Percentiles rank a stretch among this genome's conserved stretches.
phyloP scores from a whole-genome alignment of 2,888 invertebrate genomes.

The Ichneumoninae sp. region DNA sequence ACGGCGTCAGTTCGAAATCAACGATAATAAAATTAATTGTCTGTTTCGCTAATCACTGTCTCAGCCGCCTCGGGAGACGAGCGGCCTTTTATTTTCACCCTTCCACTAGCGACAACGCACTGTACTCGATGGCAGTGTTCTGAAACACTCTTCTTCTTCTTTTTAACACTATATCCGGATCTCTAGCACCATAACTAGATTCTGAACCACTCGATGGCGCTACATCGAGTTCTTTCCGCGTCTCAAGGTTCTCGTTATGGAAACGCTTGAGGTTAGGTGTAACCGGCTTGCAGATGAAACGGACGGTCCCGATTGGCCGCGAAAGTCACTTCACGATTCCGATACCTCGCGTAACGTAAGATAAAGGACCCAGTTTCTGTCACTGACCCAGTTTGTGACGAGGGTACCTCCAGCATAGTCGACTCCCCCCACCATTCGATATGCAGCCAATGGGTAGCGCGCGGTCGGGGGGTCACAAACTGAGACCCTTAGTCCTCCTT shows the following conservation, averaged over 20 bases:
- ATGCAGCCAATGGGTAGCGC: too few relatives aligned
- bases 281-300: neutral
- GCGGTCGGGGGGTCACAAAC: too few relatives aligned
- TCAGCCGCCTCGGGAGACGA: neutral
- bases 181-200: too few relatives aligned
- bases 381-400: too few relatives aligned
- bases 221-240: neutral
- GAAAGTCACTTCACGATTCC: neutral
- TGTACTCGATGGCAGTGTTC: too few relatives aligned
- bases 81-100: neutral
- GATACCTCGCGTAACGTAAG: neutral
- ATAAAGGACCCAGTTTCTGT: too few relatives aligned
- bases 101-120: neutral
- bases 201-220: too few relatives aligned
- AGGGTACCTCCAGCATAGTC: too few relatives aligned
- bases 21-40: neutral
- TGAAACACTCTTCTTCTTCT: too few relatives aligned
- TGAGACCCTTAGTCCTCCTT: too few relatives aligned
- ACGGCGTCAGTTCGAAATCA: neutral
- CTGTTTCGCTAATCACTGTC: neutral
- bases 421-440: too few relatives aligned
- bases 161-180: too few relatives aligned
- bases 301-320: neutral
- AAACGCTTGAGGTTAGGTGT: neutral
- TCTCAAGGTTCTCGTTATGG: neutral